Evolutionary conservation across 2,797 vertebrate species (phyloP), one percentile per base, ranked within the genome.

Genomic region (Poliocrania exsul): DNA sequence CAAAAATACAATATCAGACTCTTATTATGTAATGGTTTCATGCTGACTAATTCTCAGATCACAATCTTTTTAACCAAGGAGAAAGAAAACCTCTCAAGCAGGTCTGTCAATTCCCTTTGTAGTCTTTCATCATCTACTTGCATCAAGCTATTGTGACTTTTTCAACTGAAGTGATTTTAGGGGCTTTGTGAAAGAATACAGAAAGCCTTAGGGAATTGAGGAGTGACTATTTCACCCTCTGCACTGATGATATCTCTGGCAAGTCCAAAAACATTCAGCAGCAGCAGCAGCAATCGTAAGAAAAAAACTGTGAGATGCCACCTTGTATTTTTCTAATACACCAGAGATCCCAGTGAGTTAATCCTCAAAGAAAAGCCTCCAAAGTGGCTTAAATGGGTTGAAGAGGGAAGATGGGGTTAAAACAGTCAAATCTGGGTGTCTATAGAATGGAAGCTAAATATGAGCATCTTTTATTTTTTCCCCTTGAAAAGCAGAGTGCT

Each of bases 1-100:
- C 23, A 51, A 83, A 92, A 92, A 66, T 50, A 24, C n/a, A 44
- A 11, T 51, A 58, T 42, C 67, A 66, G 40, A 56, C 49, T 86
- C 57, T 50, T 35, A 53, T 6, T 66, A 29, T 61, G 25, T 42
- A 73, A 51, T 16, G 85, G 37, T 19, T 92, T 18, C 71, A 9
- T n/a, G 33, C 18, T 69, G 33, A 58, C n/a, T 64, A n/a, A 35
- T 42, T 92, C 35, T 91, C 74, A 75, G 16, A 60, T 80, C 2
- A 0, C 54, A 61, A 21, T 73, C 50, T 82, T 93, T 93, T 61
- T 53, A 85, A 44, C 23, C 61, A 69, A 77, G 28, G 14, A 90
- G 53, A 49, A 83, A 82, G 79, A 73, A n/a, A 46, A 18, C 3
- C 61, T 23, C 40, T 25, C 31, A 33, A 46, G n/a, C 49, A 71